Conservation (phyloP, 1,140 invertebrate genomes). For the Pseudobourletiella spinata region DNA sequence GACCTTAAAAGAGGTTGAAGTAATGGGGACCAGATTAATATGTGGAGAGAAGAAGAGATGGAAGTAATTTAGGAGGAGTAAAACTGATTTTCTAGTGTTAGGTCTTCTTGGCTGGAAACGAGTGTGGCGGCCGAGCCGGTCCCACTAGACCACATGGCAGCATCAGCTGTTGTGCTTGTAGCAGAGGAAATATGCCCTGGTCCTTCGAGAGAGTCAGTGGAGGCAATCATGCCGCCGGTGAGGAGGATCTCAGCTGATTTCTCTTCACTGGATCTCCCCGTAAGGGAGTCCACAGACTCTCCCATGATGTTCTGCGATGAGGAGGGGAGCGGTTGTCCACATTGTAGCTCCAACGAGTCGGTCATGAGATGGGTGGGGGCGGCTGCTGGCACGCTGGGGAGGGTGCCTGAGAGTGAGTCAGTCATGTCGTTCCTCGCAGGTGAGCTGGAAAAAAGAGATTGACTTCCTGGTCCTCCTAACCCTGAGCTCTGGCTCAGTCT, state of each 20-base stretch:
- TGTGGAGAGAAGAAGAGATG: background rate
- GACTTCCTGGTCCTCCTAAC: constrained; percentile 21
- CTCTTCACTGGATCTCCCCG: constrained; percentile 14
- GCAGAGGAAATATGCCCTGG: constrained; percentile 25
- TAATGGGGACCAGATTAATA: background rate
- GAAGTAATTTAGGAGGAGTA: background rate
- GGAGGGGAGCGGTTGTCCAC: constrained; percentile 15
- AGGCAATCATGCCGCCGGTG: constrained; percentile 41
- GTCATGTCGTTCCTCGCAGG: constrained; percentile 35
- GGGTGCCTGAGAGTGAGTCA: constrained; percentile 1
- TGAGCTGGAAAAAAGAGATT: background rate
- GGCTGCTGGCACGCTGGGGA: background rate
- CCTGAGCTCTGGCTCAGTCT: background rate
- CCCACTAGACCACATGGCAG: constrained; percentile 30
- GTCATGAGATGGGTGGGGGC: constrained; percentile 21
- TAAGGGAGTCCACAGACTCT: constrained; percentile 35
- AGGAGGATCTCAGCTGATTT: constrained; percentile 8
- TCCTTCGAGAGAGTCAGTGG: constrained; percentile 54
- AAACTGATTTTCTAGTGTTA: constrained; percentile 22
- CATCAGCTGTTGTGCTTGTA: constrained; percentile 28
- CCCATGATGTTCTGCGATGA: constrained; percentile 20
- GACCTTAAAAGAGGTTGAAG: background rate
- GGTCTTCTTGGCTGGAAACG: constrained; percentile 31
- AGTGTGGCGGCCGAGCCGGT: constrained; percentile 28
- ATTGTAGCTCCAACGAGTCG: constrained; percentile 35